Evolutionary conservation across 2,113 vertebrate genomes (phyloP), one percentile per base, ranked within the genome.

Genomic region (Malaclemys terrapin): DNA sequence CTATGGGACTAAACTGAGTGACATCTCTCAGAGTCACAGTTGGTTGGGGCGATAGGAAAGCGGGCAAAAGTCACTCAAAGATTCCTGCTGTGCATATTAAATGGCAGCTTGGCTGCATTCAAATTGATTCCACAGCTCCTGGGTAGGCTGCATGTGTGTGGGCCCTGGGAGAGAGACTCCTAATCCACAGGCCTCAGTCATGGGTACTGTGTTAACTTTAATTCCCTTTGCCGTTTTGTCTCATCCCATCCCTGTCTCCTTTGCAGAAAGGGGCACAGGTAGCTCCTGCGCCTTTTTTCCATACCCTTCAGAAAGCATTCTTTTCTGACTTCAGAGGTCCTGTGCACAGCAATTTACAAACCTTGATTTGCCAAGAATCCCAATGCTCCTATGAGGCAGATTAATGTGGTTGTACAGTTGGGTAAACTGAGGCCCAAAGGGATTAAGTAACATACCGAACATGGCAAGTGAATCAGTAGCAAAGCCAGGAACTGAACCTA

Each of bases 371-470:
- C 17, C 88, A 83, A 95, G 90, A 17, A 35, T 92, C 87, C 85
- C 90, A 85, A n/a, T 85, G 93, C 31, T 89, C 72, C 14, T 86
- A 91, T 81, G 50, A 79, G 82, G 47, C 75, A 87, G 22, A 59
- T 25, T 80, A 38, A 35, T 87, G 79, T 62, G 91, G 57, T 69
- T 93, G 90, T 96, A 72, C 85, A 95, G 49, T 85, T 82, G 90
- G 87, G 78, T 62, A 85, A 25, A 72, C 62, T 5, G 79, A 25
- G 91, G 31, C 7, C 80, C 93, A 75, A 52, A 87, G 53, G 42
- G 93, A 57, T 79, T 82, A 62, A 93, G 90, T 89, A 76, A n/a
- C 92, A 91, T 92, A 81, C 93, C 87, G 69, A 83, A 29, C 24
- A 75, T 79, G n/a, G 25, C 8, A 1, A 81, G 50, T 53, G 90